Evolutionary conservation across 2,797 vertebrate species (phyloP).

Genomic region (Poeciliopsis infans): DNA sequence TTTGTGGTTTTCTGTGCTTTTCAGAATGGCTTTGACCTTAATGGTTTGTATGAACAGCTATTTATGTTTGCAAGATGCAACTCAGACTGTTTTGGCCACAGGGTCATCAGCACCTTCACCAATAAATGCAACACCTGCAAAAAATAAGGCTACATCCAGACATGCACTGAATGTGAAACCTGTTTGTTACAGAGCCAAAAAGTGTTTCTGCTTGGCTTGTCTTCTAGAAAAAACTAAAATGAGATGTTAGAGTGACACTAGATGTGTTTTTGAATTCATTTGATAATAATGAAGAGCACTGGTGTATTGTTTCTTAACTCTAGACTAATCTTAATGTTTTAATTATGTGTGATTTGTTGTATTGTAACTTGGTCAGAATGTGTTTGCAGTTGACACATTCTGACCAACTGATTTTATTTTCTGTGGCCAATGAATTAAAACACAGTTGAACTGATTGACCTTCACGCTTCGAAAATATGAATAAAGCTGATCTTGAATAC

Average conservation of each 20-base stretch:
- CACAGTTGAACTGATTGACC: background rate
- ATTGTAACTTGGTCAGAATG: background rate
- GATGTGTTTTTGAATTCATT: background rate
- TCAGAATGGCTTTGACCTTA: background rate
- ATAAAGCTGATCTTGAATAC: slow-evolving; percentile 10
- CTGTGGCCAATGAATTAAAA: background rate
- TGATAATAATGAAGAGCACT: background rate
- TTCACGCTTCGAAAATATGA: background rate
- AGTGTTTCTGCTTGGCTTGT: background rate
- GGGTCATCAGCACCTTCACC: background rate
- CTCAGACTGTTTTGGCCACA: background rate
- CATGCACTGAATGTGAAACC: background rate
- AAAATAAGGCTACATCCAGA: background rate
- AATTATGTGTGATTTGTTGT: background rate
- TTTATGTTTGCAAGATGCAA: background rate
- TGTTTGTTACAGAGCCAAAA: background rate
- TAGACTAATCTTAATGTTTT: background rate
- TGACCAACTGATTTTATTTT: background rate
- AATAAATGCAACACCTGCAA: slow-evolving; percentile 1
- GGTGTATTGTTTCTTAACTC: background rate
- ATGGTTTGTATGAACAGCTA: background rate
- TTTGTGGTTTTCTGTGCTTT: background rate
- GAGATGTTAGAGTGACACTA: background rate
- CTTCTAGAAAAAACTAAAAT: background rate
- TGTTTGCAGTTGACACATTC: background rate